These are phyloP conservation scores for Menidia beryllina DNA, from an alignment of 2,113 vertebrate species.

Conservation along the genomic window DNA sequence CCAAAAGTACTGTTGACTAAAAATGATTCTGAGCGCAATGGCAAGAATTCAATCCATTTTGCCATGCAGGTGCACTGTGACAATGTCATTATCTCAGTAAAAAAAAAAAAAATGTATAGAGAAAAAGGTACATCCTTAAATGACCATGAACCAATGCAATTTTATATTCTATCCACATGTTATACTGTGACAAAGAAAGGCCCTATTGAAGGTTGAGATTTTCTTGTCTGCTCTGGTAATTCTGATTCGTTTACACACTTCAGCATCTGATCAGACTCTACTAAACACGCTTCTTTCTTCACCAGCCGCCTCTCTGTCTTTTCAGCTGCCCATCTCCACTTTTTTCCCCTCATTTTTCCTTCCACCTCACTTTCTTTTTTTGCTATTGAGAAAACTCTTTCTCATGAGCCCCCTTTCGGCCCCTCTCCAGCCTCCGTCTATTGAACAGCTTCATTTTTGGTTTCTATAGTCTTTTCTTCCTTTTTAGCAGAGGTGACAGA, in stretches of 20 bases:
- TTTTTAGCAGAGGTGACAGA: conserved; percentile 41
- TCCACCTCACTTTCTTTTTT: conserved; percentile 9
- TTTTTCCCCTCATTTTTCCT: conserved; percentile 1
- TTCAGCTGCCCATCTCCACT: neutral
- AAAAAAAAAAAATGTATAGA: neutral
- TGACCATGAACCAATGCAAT: neutral
- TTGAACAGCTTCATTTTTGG: conserved; percentile 37
- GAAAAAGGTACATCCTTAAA: neutral
- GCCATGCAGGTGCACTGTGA: too few relatives aligned
- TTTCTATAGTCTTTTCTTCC: neutral
- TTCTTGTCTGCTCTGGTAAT: neutral
- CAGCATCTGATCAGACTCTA: conserved; percentile 25
- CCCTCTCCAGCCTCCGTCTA: conserved; percentile 28
- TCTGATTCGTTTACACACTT: conserved; percentile 11
- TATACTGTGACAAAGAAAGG: neutral
- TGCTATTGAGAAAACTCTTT: conserved; percentile 3
- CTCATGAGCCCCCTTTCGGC: conserved; percentile 12
- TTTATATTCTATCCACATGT: conserved; percentile 32
- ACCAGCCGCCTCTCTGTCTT: conserved; percentile 8
- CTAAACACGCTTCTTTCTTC: conserved; percentile 28
- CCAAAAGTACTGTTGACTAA: too few relatives aligned
- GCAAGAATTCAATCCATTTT: too few relatives aligned
- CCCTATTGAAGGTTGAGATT: conserved; percentile 1
- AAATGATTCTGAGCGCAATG: too few relatives aligned
- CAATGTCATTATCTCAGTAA: too few relatives aligned